phyloP scores from a whole-genome alignment of 2,797 vertebrate genomes.

The Platalea minor region DNA sequence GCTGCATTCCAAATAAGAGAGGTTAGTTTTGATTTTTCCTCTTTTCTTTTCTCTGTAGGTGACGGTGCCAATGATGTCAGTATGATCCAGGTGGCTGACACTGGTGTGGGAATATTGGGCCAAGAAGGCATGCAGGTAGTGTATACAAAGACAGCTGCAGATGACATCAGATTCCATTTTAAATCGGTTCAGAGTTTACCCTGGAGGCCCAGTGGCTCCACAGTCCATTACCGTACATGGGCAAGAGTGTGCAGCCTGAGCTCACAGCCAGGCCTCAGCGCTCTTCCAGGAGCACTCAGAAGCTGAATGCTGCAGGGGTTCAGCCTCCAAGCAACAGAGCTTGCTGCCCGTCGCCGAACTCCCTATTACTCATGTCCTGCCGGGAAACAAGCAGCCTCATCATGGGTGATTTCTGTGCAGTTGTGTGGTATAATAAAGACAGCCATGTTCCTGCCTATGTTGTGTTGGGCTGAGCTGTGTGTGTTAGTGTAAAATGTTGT shows the following conservation, averaged over 20 bases:
- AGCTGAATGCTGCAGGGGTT: background rate
- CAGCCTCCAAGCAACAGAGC: background rate
- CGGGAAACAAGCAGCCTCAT: background rate
- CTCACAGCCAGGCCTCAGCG: background rate
- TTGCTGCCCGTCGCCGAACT: background rate
- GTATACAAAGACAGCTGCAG: background rate
- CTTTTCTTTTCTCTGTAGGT: slow-evolving; percentile 72
- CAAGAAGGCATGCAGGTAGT: slow-evolving; percentile 98
- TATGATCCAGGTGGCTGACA: slow-evolving; percentile 94
- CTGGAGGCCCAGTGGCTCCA: background rate
- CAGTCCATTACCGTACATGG: accelerated
- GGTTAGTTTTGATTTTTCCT: background rate
- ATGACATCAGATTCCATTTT: background rate
- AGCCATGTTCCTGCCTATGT: background rate
- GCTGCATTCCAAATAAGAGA: background rate
- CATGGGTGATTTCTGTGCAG: background rate
- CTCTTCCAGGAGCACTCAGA: background rate
- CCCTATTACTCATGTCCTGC: background rate
- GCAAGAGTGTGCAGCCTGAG: background rate
- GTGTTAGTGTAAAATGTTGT: background rate
- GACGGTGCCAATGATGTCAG: slow-evolving; percentile 98
- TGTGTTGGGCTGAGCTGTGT: background rate
- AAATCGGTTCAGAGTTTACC: background rate
- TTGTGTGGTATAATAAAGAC: background rate
- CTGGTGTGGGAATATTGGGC: slow-evolving; percentile 90